Percentiles rank a stretch among this genome's conserved stretches.
Conservation (phyloP, 2,113 vertebrate species). For the Platysternon megacephalum region DNA sequence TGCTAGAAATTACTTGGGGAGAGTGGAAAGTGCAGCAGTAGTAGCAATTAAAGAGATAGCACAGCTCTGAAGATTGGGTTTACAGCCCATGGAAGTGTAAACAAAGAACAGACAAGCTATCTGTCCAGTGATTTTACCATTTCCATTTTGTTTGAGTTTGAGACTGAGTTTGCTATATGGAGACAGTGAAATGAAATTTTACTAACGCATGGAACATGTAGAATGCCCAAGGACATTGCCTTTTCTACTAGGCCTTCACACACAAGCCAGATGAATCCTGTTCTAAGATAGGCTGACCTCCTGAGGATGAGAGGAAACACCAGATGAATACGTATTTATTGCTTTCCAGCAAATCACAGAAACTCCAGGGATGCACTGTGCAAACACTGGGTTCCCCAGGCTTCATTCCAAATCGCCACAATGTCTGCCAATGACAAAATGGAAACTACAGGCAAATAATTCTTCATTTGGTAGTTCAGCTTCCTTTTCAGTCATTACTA, state of each 20-base stretch:
- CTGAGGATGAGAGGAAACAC: too few species aligned
- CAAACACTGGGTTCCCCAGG: neutral
- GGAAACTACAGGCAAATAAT: neutral
- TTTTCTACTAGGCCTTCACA: neutral
- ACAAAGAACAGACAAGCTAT: neutral
- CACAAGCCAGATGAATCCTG: neutral
- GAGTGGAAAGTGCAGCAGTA: neutral
- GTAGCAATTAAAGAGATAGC: neutral
- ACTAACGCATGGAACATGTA: neutral
- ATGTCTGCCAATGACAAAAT: neutral
- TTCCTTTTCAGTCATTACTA: neutral
- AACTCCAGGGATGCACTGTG: neutral
- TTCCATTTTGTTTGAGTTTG: neutral
- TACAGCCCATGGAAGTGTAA: too few species aligned
- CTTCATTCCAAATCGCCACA: neutral
- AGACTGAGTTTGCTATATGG: neutral
- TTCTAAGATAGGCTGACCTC: slow-evolving; percentile 14
- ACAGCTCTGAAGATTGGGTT: neutral
- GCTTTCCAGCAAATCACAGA: neutral
- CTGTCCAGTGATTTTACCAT: neutral
- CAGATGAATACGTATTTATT: neutral
- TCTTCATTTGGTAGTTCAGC: neutral
- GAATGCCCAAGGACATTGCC: neutral
- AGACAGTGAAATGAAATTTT: neutral
- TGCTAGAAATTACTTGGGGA: neutral